Evolutionary conservation across 30 jellyfish, hydroid and myxozoan genomes (phyloP).

Genomic region (Cassiopea xamachana): DNA sequence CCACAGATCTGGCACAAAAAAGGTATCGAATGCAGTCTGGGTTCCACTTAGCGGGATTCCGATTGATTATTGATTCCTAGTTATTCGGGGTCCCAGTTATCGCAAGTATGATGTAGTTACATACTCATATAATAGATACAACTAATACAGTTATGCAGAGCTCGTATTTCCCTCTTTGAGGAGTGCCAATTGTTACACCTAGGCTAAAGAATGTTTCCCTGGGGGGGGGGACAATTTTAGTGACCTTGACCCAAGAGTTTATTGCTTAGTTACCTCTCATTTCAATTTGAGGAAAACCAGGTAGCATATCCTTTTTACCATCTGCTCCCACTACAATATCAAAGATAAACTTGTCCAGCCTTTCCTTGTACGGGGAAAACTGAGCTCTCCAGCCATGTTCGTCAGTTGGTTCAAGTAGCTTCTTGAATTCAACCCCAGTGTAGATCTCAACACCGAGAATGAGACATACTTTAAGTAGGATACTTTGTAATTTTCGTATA

Average conservation of each 20-base stretch:
- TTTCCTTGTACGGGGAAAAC: conserved; percentile 75
- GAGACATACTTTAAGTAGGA: conserved; percentile 80
- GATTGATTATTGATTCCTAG: too few species aligned
- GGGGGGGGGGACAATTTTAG: background rate
- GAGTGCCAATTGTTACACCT: too few species aligned
- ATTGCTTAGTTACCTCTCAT: conserved; percentile 77
- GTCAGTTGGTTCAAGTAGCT: conserved; percentile 88
- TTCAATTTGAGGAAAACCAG: conserved; percentile 99
- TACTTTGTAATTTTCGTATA: conserved; percentile 81
- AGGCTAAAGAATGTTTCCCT: background rate
- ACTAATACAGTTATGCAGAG: too few species aligned
- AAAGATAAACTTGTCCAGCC: conserved; percentile 70
- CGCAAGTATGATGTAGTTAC: too few species aligned
- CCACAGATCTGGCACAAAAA: background rate
- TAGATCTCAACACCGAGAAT: conserved; percentile 89
- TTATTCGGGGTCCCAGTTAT: too few species aligned
- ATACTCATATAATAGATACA: too few species aligned
- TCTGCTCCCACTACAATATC: conserved; percentile 95
- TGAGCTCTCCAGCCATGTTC: conserved; percentile 86
- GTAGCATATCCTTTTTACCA: conserved; percentile 96
- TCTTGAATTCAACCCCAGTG: conserved; percentile 74
- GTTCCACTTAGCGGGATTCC: too few species aligned
- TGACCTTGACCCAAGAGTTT: too few species aligned
- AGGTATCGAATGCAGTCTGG: background rate
- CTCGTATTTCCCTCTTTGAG: too few species aligned